Evolutionary conservation across 2,113 vertebrate genomes (phyloP), one percentile per base, ranked within the genome.

Genomic region (Nothoprocta pentlandii): DNA sequence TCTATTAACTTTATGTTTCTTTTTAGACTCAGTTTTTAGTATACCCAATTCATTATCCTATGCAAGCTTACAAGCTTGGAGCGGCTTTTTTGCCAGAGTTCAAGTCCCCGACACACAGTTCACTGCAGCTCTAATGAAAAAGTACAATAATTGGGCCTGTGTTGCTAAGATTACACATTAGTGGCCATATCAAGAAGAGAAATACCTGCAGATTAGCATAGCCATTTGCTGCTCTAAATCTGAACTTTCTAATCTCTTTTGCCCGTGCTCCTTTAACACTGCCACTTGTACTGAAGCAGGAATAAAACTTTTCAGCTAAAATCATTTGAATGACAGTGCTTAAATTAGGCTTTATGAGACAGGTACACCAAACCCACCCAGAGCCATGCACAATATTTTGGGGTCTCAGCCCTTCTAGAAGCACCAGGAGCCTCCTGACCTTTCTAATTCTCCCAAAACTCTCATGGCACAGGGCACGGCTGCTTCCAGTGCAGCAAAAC

Each of bases 171-270:
- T 96, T 95, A 97, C 91, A 96, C 82, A 84, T 85, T 91, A 96
- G 91, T 90, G 89, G 94, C 71, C 10, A 0, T 94, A 96, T 97
- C 94, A 89, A 94, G 94, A 97, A 96, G 89, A 98, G 95, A 97
- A 98, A 98, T 95, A 97, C 95, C 95, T 96, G 94, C 91, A 96
- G 93, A 97, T 97, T 97, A 98, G 96, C 86, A 85, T 85, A 93
- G 73, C 86, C 96, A 97, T 98, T 97, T 98, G 92, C 96, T 98
- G 96, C 94, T 97, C 90, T 93, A 96, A 97, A 96, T 94, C 76
- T 94, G 91, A 97, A 97, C 91, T 70, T 75, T 90, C 92, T 97
- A 96, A 97, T 97, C 85, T 97, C 92, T 93, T 39, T 58, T 17
- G 1, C 2, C 6, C 17, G 11, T 61, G 53, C 73, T 49, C 30